A percentile compares a stretch with the other conserved stretches of the same genome.
Conservation (phyloP, 2,113 vertebrate species). For the Axis porcinus region DNA sequence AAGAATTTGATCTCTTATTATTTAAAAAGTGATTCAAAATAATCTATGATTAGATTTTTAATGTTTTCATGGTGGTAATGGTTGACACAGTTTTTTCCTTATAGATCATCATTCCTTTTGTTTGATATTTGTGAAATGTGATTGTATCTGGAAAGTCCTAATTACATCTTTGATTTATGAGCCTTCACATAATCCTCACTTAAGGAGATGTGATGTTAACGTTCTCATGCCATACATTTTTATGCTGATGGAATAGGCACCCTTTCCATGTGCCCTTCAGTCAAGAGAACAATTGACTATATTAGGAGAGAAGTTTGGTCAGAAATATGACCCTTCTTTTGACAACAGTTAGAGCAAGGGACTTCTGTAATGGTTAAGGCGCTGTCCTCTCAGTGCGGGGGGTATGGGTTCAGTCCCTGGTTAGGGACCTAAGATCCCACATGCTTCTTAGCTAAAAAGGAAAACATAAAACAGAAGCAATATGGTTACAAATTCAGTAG, state of each 20-base stretch:
- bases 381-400: background rate
- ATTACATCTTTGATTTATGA: background rate
- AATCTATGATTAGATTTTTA: background rate
- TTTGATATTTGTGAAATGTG: background rate
- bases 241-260: background rate
- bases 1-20: background rate
- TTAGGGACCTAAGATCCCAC: background rate
- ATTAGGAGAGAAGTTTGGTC: background rate
- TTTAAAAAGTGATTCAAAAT: conserved; percentile 23
- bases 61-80: background rate
- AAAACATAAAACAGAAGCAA: background rate
- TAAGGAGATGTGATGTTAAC: background rate
- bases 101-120: background rate
- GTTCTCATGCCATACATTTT: background rate
- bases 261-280: background rate
- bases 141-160: background rate
- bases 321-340: background rate
- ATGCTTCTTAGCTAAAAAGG: background rate
- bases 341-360: background rate
- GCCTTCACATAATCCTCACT: background rate
- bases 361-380: background rate
- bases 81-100: background rate
- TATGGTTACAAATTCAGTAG: background rate
- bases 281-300: background rate
- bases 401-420: background rate